Evolutionary conservation across 2,888 invertebrate genomes (phyloP), one percentile per base, ranked within the genome.

Genomic region (Campopleginae sp.): DNA sequence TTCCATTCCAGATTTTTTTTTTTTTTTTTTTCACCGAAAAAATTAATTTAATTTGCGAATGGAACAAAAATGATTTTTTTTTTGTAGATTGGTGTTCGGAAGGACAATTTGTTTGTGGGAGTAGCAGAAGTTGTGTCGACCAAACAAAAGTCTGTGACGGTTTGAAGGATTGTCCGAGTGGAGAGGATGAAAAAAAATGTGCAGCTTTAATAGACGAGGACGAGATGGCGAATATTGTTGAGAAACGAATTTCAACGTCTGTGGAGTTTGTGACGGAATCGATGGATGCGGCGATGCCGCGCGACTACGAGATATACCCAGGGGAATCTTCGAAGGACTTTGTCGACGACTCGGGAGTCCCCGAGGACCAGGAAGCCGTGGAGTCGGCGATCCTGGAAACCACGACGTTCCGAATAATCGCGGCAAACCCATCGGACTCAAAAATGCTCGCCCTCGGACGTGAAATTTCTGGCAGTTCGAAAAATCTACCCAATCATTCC

Each of bases 161-260:
- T 0, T 93, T 94, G 31, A 95, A 95, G 5, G 96, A 97, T 89
- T 97, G 97, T 91, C 96, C 96, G 0, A 94, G 95, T 42, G 96
- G 96, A 0, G 97, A 97, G 89, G 97, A 97, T 90, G 97, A 97
- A 91, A 95, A 95, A 87, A 96, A 96, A 87, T 97, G 97, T 89
- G 96, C 93, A 0, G 93, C 93, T 0, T 72, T 93, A 12, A 93
- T 93, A 77, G 93, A 93, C 12, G 92, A 93, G 19, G 90, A 91
- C 0, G 44, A 72, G 0, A 63, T 80, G 4, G 19, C 74, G 10
- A 81, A 76, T 31, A 66, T 79, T 2, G 70, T 46, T n/a, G 54
- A 54, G n/a, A 70, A 79, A 27, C 51, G 38, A 12, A 27, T 79
- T 31, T 66, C 70, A 8, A 44, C 78, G 19, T 46, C 63, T 1